Evolutionary conservation across 2,113 vertebrate genomes (phyloP).

Genomic region (Clarias macrocephalus): DNA sequence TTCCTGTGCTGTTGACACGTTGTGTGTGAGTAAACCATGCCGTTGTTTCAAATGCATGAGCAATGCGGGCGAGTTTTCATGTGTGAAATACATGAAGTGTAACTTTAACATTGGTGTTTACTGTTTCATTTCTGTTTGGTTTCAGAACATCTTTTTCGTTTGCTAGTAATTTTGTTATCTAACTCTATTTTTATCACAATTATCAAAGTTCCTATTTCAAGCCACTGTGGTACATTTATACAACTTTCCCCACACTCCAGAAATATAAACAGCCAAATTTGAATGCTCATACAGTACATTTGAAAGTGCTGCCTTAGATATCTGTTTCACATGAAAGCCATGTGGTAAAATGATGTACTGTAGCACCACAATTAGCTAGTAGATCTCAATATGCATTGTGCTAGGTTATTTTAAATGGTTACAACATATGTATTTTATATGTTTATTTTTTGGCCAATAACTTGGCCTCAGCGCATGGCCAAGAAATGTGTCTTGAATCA

Average conservation of each 20-base stretch:
- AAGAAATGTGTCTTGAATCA: neutral
- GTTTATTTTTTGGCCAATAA: neutral
- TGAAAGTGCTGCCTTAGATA: neutral
- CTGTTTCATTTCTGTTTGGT: neutral
- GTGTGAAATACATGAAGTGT: neutral
- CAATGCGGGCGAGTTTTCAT: slow-evolving; percentile 11
- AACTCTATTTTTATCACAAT: neutral
- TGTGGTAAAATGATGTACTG: neutral
- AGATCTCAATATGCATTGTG: neutral
- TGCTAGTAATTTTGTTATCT: neutral
- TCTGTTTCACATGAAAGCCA: neutral
- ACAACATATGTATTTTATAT: neutral
- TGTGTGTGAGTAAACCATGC: slow-evolving; percentile 29
- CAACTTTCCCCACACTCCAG: neutral
- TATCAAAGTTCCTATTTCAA: neutral
- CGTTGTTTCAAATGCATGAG: neutral
- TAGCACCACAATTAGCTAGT: neutral
- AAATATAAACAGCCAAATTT: neutral
- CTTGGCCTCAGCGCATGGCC: neutral
- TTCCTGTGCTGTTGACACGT: slow-evolving; percentile 55
- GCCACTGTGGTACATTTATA: neutral
- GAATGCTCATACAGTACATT: neutral
- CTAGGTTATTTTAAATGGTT: neutral
- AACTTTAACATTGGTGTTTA: neutral
- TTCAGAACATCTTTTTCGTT: neutral